These are phyloP conservation scores for Sminthopsis crassicaudata DNA, from an alignment of 2,113 vertebrate species.

Conservation along the genomic window DNA sequence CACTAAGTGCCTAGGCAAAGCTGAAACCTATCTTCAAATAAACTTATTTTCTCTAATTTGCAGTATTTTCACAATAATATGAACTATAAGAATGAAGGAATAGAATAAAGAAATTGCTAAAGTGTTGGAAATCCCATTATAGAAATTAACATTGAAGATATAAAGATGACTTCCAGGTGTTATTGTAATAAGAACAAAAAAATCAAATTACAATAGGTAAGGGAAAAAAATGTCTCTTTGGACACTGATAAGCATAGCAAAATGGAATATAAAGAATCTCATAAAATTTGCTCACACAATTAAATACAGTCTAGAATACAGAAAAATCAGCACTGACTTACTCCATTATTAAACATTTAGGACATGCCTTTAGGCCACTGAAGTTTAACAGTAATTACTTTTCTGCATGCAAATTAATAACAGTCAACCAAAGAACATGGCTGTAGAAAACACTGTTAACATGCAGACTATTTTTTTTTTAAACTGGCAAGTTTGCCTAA, in stretches of 20 bases:
- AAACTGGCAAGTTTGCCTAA: not conserved
- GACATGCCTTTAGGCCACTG: not conserved
- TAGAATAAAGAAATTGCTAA: not conserved
- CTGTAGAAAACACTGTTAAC: not conserved
- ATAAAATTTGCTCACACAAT: slow-evolving; percentile 9
- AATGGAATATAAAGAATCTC: not conserved
- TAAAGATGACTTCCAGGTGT: not conserved
- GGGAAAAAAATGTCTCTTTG: not conserved
- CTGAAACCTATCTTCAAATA: not conserved
- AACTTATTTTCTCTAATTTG: not conserved
- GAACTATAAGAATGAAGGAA: not conserved
- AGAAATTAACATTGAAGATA: not conserved
- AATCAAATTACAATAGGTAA: not conserved
- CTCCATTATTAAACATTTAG: slow-evolving; percentile 11
- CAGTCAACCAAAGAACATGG: not conserved
- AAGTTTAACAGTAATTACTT: not conserved
- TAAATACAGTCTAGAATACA: slow-evolving; percentile 6
- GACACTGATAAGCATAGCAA: not conserved
- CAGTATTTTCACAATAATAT: not conserved
- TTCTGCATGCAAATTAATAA: not conserved
- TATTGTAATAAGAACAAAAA: not conserved
- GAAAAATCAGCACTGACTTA: slow-evolving; percentile 11
- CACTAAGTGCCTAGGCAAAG: not conserved
- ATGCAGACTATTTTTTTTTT: not conserved
- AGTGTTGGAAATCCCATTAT: not conserved